Conservation (phyloP, 1,140 invertebrate genomes). For the Tetramorium simillimum region DNA sequence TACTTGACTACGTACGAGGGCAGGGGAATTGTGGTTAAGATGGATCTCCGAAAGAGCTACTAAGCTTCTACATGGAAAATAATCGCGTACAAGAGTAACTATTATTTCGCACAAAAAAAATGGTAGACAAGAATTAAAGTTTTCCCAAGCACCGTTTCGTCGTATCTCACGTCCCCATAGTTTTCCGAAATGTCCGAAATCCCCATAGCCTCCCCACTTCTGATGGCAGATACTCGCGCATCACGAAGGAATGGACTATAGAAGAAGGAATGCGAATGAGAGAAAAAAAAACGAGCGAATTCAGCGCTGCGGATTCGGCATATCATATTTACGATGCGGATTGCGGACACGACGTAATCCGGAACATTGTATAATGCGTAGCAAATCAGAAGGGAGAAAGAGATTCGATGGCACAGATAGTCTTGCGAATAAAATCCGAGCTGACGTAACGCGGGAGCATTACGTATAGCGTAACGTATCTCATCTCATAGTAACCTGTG, state of each 20-base stretch:
- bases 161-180: not conserved
- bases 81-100: not conserved
- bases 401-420: constrained; percentile 43
- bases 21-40: not conserved
- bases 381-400: constrained; percentile 31
- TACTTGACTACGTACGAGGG: not conserved
- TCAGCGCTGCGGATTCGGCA: not conserved
- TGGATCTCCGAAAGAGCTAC: not conserved
- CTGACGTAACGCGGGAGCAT: constrained; percentile 35
- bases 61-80: not conserved
- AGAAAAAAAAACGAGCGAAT: not conserved
- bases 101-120: not conserved
- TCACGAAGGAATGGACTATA: not conserved
- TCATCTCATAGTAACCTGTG: constrained; percentile 35
- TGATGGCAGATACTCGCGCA: not conserved
- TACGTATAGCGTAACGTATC: constrained; percentile 30
- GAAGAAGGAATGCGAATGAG: not conserved
- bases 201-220: not conserved
- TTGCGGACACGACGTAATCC: constrained; percentile 28
- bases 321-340: constrained; percentile 24
- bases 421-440: constrained; percentile 48
- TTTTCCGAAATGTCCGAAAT: not conserved
- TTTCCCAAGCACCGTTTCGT: not conserved
- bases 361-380: constrained; percentile 38
- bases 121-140: not conserved